phyloP scores from a whole-genome alignment of 1,140 invertebrate species.

The Bombus confusus region DNA sequence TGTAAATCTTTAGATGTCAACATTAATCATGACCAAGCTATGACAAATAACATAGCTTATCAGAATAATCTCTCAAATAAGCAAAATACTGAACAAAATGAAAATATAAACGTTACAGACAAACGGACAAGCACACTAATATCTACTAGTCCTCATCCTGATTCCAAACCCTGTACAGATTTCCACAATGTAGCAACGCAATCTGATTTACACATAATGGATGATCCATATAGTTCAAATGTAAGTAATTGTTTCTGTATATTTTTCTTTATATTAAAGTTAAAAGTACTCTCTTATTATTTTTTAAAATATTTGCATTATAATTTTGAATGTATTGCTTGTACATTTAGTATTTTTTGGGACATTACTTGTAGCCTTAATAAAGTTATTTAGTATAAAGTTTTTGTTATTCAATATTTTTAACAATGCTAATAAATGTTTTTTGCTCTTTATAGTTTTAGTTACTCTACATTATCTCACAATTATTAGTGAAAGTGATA shows the following conservation, averaged over 20 bases:
- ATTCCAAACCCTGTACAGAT: slow-evolving; percentile 69
- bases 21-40: slow-evolving; percentile 24
- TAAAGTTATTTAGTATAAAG: slow-evolving; percentile 10
- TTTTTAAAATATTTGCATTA: slow-evolving; percentile 20
- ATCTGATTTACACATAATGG: slow-evolving; percentile 71
- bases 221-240: slow-evolving; percentile 68
- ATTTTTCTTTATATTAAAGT: slow-evolving; percentile 49
- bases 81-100: slow-evolving; percentile 33
- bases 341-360: slow-evolving; percentile 43
- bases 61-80: slow-evolving; percentile 20
- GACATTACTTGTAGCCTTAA: slow-evolving; percentile 64
- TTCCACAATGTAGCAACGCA: slow-evolving; percentile 74
- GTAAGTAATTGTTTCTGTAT: slow-evolving; percentile 76
- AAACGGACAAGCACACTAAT: slow-evolving; percentile 47
- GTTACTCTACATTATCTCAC: slow-evolving; percentile 10
- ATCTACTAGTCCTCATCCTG: slow-evolving; percentile 56
- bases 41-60: slow-evolving; percentile 3
- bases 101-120: slow-evolving; percentile 40
- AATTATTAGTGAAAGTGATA: not conserved
- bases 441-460: not conserved
- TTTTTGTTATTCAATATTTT: slow-evolving; percentile 7
- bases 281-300: slow-evolving; percentile 20
- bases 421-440: slow-evolving; percentile 4
- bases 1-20: slow-evolving; percentile 3
- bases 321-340: slow-evolving; percentile 18